Evolutionary conservation across 2,888 invertebrate species (phyloP).

Genomic region (Altica lythri): DNA sequence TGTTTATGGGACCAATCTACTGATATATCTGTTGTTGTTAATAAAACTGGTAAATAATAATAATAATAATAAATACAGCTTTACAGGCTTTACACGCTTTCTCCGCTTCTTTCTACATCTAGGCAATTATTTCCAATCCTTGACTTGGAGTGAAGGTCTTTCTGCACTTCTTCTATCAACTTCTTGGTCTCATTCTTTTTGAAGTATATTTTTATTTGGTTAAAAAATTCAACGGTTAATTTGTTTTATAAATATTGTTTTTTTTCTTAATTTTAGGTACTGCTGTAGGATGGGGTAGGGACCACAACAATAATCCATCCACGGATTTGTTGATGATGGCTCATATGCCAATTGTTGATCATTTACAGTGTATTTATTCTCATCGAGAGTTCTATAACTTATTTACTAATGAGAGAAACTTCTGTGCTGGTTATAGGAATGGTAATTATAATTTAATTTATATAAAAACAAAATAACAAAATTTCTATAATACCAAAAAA

Average conservation of each 20-base stretch:
- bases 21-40: slow-evolving; percentile 40
- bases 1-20: slow-evolving; percentile 61
- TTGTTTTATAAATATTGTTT: no score
- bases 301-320: slow-evolving; percentile 61
- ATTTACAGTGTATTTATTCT: slow-evolving; percentile 64
- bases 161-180: no score
- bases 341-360: slow-evolving; percentile 65
- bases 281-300: slow-evolving; percentile 60
- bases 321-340: slow-evolving; percentile 62
- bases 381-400: slow-evolving; percentile 65
- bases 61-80: no score
- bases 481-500: neutral
- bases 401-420: slow-evolving; percentile 64
- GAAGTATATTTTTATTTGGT: neutral
- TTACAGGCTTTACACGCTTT: no score
- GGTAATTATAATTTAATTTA: no score
- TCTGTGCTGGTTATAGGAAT: slow-evolving; percentile 57
- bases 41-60: slow-evolving; percentile 41
- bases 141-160: no score
- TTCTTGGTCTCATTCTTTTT: no score
- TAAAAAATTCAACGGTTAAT: no score
- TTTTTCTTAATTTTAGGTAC: slow-evolving; percentile 47
- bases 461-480: neutral
- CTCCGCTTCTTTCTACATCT: no score
- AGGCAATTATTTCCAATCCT: no score